Evolutionary conservation across 2,888 invertebrate genomes (phyloP).

Genomic region (Mythimna impura): DNA sequence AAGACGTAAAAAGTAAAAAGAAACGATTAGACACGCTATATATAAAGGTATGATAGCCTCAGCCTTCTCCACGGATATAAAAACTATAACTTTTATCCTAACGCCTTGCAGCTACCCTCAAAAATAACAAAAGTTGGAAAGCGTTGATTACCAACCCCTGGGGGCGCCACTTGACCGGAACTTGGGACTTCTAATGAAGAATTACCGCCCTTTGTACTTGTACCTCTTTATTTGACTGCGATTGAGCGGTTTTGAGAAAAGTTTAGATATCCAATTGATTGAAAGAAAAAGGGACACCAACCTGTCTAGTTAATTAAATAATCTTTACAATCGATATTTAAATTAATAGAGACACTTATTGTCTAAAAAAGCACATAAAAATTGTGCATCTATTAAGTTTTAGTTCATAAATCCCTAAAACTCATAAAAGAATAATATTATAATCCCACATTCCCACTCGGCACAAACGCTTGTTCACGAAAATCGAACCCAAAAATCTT

Average conservation of each 20-base stretch:
- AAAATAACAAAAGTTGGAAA: conserved; percentile 80
- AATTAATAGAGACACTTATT: too few relatives aligned
- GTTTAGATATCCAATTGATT: conserved; percentile 20
- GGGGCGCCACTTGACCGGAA: conserved; percentile 86
- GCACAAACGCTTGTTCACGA: background rate
- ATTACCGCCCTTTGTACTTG: conserved; percentile 82
- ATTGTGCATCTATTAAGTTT: too few relatives aligned
- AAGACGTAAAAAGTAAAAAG: background rate
- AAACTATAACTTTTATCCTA: conserved; percentile 56
- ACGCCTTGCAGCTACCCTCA: conserved; percentile 68
- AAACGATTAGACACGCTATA: background rate
- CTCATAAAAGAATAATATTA: conserved; percentile 3
- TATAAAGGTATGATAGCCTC: background rate
- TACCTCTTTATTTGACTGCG: conserved; percentile 66
- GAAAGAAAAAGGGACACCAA: too few relatives aligned
- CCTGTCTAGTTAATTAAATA: background rate
- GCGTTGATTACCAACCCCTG: conserved; percentile 85
- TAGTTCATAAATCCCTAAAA: background rate
- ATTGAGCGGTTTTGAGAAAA: conserved; percentile 47
- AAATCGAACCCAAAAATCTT: conserved; percentile 27
- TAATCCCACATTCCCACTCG: background rate
- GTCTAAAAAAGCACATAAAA: too few relatives aligned
- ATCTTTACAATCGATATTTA: background rate
- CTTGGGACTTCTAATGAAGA: conserved; percentile 85
- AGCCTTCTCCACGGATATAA: background rate